Evolutionary conservation across 2,888 invertebrate species (phyloP).

Genomic region (Eupithecia insigniata): DNA sequence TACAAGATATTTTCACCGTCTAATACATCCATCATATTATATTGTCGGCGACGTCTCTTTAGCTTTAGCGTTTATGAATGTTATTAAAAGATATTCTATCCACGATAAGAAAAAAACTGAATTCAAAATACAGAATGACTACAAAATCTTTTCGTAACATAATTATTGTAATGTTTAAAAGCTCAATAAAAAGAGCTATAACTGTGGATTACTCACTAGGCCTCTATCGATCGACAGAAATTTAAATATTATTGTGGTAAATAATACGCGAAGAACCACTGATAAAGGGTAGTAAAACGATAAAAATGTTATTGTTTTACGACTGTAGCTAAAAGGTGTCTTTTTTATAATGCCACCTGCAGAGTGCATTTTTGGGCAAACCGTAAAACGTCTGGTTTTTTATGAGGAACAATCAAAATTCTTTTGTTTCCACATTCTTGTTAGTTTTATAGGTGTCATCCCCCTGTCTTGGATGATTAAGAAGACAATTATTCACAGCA

Average conservation of each 20-base stretch:
- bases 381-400: constrained; percentile 58
- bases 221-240: neutral
- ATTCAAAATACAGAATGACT: too few species aligned
- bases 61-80: neutral
- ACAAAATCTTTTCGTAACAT: too few species aligned
- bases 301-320: constrained; percentile 59
- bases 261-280: neutral
- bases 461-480: constrained; percentile 62
- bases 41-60: neutral
- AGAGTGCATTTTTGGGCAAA: constrained; percentile 57
- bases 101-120: too few species aligned
- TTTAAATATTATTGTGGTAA: neutral
- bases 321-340: constrained; percentile 54
- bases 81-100: neutral
- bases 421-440: constrained; percentile 55
- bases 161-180: too few species aligned
- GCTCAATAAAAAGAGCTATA: neutral
- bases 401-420: constrained; percentile 50
- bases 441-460: constrained; percentile 54
- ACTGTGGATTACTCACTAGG: neutral
- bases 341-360: constrained; percentile 68
- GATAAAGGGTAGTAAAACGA: constrained; percentile 20
- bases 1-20: neutral
- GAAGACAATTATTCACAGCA: constrained; percentile 27
- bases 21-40: too few species aligned